These are phyloP conservation scores for Coenonympha glycerion DNA, from an alignment of 2,888 invertebrate species.

Conservation along the genomic window DNA sequence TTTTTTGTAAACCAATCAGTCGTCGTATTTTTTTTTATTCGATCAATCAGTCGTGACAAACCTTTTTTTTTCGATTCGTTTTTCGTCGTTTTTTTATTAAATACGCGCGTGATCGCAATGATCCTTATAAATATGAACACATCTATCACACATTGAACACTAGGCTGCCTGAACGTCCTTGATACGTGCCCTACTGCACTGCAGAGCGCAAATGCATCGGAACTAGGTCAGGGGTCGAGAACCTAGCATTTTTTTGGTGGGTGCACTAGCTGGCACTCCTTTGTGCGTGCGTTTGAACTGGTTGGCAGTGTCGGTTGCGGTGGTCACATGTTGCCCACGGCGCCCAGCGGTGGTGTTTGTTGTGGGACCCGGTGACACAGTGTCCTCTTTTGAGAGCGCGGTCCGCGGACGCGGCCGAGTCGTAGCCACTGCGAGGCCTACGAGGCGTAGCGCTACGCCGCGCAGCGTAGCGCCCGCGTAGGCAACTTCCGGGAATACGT, in stretches of 20 bases:
- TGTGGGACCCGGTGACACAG: slow-evolving; percentile 52
- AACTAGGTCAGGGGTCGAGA: slow-evolving; percentile 66
- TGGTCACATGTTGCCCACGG: too few relatives aligned
- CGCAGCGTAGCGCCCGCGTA: slow-evolving; percentile 44
- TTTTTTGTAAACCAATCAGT: too few relatives aligned
- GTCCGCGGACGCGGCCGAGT: slow-evolving; percentile 50
- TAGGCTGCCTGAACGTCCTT: slow-evolving; percentile 32
- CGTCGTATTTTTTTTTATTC: too few relatives aligned
- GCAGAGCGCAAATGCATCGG: slow-evolving; percentile 59
- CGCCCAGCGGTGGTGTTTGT: too few relatives aligned
- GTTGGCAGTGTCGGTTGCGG: slow-evolving; percentile 46
- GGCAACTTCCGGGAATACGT: slow-evolving; percentile 53
- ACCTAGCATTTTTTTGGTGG: slow-evolving; percentile 37
- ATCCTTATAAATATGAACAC: slow-evolving; percentile 61
- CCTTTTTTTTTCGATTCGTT: slow-evolving; percentile 30
- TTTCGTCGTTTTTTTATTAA: slow-evolving; percentile 33
- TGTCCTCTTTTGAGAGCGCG: slow-evolving; percentile 52
- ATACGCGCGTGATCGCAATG: slow-evolving; percentile 33
- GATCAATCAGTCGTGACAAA: slow-evolving; percentile 60
- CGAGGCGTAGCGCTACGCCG: slow-evolving; percentile 63
- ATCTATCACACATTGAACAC: slow-evolving; percentile 60
- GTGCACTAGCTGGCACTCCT: slow-evolving; percentile 26
- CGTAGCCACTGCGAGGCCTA: slow-evolving; percentile 70
- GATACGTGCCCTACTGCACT: slow-evolving; percentile 44
- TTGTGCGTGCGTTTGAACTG: slow-evolving; percentile 39